Conservation (phyloP, 1,140 invertebrate genomes). For the Temnothorax nylanderi region DNA sequence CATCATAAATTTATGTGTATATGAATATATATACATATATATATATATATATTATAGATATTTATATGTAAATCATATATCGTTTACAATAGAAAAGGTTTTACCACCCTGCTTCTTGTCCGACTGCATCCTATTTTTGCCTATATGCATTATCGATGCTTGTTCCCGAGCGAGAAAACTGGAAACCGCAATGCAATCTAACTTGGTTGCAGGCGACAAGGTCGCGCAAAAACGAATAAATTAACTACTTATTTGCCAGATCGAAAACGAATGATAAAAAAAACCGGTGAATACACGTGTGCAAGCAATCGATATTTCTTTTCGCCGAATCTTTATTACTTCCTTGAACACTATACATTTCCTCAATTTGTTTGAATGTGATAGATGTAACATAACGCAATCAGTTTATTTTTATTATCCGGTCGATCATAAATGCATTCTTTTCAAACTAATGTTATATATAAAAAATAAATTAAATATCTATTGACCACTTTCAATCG, state of each 20-base stretch:
- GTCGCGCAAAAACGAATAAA: conserved; percentile 54
- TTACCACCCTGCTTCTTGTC: not conserved
- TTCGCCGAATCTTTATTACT: not conserved
- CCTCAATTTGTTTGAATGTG: not conserved
- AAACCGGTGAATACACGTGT: not conserved
- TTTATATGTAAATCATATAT: too few species aligned
- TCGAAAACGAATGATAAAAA: conserved; percentile 19
- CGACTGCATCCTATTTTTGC: not conserved
- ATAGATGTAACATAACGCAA: not conserved
- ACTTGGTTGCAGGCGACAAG: conserved; percentile 59
- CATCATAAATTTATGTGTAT: too few species aligned
- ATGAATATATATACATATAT: not conserved
- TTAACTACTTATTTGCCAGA: conserved; percentile 67
- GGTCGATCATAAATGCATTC: not conserved
- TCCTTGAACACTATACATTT: not conserved
- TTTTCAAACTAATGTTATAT: not conserved
- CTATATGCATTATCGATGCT: conserved; percentile 60
- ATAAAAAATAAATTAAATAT: conserved; percentile 7
- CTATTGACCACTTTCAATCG: not conserved
- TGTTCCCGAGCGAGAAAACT: conserved; percentile 55
- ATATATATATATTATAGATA: not conserved
- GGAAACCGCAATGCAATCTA: conserved; percentile 71
- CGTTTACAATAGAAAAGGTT: not conserved
- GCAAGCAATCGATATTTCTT: not conserved
- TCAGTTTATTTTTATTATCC: not conserved